Percentiles rank a stretch among this genome's conserved stretches.
These are phyloP conservation scores for Sparus aurata DNA, from an alignment of 2,797 vertebrate genomes.

Conservation along the genomic window DNA sequence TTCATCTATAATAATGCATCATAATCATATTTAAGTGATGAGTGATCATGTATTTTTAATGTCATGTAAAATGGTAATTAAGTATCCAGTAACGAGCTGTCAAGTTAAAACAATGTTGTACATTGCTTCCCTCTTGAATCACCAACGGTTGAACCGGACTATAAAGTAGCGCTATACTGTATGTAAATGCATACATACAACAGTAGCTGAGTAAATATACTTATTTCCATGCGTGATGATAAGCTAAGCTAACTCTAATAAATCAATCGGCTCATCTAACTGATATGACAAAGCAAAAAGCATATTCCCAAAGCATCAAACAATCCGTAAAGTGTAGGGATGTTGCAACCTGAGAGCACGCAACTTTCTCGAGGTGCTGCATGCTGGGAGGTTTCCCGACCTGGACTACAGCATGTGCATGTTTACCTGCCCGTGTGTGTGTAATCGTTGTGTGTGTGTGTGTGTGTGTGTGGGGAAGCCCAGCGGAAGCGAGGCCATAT, in stretches of 20 bases:
- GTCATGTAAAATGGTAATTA: not conserved
- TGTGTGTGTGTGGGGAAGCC: not conserved
- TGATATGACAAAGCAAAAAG: too few species aligned
- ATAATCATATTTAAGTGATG: not conserved
- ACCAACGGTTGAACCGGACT: not conserved
- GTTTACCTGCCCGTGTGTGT: constrained; percentile 34
- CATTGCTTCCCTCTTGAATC: not conserved
- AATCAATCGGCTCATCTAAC: too few species aligned
- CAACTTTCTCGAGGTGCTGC: not conserved
- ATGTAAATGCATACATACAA: too few species aligned
- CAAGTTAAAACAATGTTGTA: not conserved
- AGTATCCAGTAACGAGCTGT: not conserved
- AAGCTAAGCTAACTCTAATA: too few species aligned
- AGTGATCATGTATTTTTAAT: not conserved
- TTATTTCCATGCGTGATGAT: too few species aligned
- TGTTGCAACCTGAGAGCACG: not conserved
- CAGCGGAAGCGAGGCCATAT: constrained; percentile 54
- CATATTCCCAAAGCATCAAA: too few species aligned
- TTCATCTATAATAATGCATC: not conserved
- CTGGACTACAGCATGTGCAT: not conserved
- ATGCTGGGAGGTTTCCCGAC: not conserved
- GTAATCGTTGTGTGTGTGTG: not conserved
- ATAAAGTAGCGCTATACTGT: too few species aligned
- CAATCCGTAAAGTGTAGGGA: too few species aligned
- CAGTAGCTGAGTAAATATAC: too few species aligned